Conservation (phyloP, 1,140 invertebrate genomes). For the Papilio polytes region DNA sequence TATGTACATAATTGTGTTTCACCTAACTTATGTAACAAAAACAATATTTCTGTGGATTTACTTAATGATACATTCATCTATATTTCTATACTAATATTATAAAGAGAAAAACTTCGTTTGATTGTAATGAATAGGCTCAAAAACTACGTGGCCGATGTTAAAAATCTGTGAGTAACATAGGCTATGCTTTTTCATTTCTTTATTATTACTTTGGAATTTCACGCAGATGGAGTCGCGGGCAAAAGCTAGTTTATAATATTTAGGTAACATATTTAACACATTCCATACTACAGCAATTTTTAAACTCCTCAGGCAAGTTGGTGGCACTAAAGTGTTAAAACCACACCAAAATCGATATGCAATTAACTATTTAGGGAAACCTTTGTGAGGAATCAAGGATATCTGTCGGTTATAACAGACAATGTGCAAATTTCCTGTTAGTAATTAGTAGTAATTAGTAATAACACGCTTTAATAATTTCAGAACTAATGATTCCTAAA, state of each 20-base stretch:
- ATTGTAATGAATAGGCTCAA: too few relatives aligned
- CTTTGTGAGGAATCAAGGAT: neutral
- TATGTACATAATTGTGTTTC: neutral
- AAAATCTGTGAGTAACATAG: too few relatives aligned
- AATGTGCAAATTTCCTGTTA: neutral
- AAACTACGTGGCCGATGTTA: too few relatives aligned
- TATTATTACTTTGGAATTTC: too few relatives aligned
- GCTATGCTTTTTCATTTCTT: too few relatives aligned
- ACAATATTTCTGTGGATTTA: neutral
- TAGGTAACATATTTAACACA: neutral
- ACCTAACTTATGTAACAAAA: neutral
- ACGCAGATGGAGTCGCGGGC: too few relatives aligned
- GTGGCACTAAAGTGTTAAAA: conserved; percentile 29
- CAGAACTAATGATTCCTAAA: too few relatives aligned
- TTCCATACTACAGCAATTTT: too few relatives aligned
- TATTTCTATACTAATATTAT: too few relatives aligned
- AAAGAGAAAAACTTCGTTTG: too few relatives aligned
- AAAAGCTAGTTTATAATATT: too few relatives aligned
- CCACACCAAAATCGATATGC: neutral
- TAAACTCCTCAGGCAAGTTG: neutral
- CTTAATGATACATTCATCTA: neutral
- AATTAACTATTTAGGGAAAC: neutral
- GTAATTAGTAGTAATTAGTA: neutral
- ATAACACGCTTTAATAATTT: neutral
- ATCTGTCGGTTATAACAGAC: neutral